Evolutionary conservation across 2,888 invertebrate genomes (phyloP), one percentile per base, ranked within the genome.

Genomic region (Cephus pygmeus): DNA sequence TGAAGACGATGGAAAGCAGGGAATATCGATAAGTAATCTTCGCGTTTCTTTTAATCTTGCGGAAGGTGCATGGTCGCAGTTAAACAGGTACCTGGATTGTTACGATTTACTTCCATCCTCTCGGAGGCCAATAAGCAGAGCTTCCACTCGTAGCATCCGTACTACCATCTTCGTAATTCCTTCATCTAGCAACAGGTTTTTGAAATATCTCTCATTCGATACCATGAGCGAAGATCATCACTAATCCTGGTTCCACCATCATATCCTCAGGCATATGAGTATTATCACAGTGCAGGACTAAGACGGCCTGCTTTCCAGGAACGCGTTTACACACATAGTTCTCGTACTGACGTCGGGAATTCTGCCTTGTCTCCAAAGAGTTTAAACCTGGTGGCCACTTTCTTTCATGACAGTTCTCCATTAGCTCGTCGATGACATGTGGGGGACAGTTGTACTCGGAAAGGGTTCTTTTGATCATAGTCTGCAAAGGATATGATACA

Each of bases 171-270:
- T 56, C 56, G 56, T 23, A 23, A 56, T 56, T 56, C 56, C 56
- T 56, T 56, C 15, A 56, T 56, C 56, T 56, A 56, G 23, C 56
- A 56, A 56, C 23, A 56, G 15, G 73, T 77, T 33, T 69, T 71
- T 71, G 34, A 40, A 9, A 56, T 23, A 15, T 56, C 23, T 76
- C 68, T 89, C 92, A 97, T 92, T 97, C 97, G 86, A 98, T 98
- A 81, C 98, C 99, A 92, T 99, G 98, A 80, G 99, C 99, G 92
- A 99, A 99, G 89, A 99, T 98, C 98, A 99, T 98, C 76, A 99
- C 98, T 83, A 99, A 94, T 1, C 98, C 99, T 0, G 98, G 98
- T 86, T 98, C 98, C 69, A 97, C 94, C 95, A 98, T 98, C 95
- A 99, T 97, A 87, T 98, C 98, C 83, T 98, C 98, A 79, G 97